Conservation (phyloP, 2,888 invertebrate genomes). For the Dysmachus trigonus region DNA sequence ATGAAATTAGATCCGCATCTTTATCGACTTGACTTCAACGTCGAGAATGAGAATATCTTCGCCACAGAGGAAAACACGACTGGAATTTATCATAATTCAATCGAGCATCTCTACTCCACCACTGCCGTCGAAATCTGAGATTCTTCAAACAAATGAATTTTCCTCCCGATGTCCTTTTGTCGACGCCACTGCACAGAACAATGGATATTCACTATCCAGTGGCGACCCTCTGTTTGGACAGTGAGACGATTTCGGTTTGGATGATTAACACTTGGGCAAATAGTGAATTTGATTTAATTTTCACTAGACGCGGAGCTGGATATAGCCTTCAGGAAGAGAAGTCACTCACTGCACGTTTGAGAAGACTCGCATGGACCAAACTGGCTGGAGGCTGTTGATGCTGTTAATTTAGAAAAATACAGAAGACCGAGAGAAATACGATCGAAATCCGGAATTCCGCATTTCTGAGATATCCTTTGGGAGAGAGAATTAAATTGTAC, state of each 20-base stretch:
- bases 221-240: slow-evolving; percentile 41
- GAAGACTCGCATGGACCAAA: background rate
- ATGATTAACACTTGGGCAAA: slow-evolving; percentile 51
- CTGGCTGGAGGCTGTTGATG: slow-evolving; percentile 24
- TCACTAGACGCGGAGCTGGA: background rate
- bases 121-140: slow-evolving; percentile 45
- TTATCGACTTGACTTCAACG: slow-evolving; percentile 39
- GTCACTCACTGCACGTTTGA: background rate
- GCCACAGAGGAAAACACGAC: background rate
- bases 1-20: slow-evolving; percentile 48
- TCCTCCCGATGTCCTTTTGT: slow-evolving; percentile 9
- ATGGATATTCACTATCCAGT: background rate
- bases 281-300: slow-evolving; percentile 45
- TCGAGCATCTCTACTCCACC: slow-evolving; percentile 32
- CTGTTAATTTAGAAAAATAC: slow-evolving; percentile 37
- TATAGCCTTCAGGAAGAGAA: background rate
- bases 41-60: background rate
- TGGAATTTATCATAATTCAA: slow-evolving; percentile 48
- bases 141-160: slow-evolving; percentile 44
- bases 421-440: background rate
- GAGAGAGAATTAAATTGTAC: background rate
- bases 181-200: background rate
- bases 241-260: slow-evolving; percentile 39
- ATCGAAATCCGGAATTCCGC: background rate
- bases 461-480: background rate